Conservation (phyloP, 2,113 vertebrate species). For the Apistogramma diplotaenia region DNA sequence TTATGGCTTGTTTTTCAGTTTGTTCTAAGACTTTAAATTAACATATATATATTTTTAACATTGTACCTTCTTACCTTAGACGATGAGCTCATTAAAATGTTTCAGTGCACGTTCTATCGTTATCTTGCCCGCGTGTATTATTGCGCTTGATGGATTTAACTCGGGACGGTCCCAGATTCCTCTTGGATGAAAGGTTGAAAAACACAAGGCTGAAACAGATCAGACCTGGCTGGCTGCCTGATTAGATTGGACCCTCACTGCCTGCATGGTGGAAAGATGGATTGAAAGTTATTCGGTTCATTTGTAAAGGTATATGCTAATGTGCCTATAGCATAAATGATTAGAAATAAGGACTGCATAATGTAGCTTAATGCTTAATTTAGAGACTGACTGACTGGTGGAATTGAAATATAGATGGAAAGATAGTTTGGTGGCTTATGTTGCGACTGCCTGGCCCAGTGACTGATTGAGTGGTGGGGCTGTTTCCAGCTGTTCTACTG, state of each 20-base stretch:
- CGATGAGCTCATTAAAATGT: background rate
- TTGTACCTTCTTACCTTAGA: background rate
- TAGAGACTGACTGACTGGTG: constrained; percentile 2
- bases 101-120: background rate
- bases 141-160: background rate
- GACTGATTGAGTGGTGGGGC: constrained; percentile 45
- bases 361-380: constrained; percentile 33
- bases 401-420: constrained; percentile 1
- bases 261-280: constrained; percentile 6
- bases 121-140: background rate
- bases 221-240: constrained; percentile 16
- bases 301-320: background rate
- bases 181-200: background rate
- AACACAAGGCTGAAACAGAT: background rate
- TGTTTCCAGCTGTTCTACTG: constrained; percentile 51
- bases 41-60: background rate
- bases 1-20: background rate
- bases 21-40: background rate
- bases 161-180: background rate
- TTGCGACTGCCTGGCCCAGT: constrained; percentile 8
- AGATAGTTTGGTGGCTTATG: background rate
- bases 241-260: constrained; percentile 19
- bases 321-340: constrained; percentile 13
- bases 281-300: constrained; percentile 7
- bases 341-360: constrained; percentile 24